Evolutionary conservation across 2,888 invertebrate genomes (phyloP).

Genomic region (Aleiodes alternator): DNA sequence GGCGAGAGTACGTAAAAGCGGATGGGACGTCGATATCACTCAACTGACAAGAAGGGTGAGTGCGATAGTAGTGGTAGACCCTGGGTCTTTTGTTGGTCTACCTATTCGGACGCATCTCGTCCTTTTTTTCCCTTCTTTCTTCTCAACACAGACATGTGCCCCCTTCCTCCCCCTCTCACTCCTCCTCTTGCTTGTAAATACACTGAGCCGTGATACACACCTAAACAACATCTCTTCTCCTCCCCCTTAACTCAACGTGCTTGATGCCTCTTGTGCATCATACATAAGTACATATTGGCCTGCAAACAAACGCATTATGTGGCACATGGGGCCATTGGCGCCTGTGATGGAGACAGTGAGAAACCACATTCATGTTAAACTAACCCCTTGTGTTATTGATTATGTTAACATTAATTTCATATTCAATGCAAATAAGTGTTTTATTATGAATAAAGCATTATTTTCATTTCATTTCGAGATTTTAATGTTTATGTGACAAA

Average conservation of each 20-base stretch:
- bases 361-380: background rate
- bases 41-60: constrained; percentile 48
- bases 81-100: constrained; percentile 48
- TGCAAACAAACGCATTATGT: constrained; percentile 39
- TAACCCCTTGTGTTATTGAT: background rate
- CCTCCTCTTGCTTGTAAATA: constrained; percentile 34
- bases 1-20: constrained; percentile 61
- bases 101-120: constrained; percentile 43
- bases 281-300: constrained; percentile 46
- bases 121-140: background rate
- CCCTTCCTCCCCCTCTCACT: background rate
- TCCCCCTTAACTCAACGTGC: constrained; percentile 3
- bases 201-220: constrained; percentile 18
- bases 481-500: too few species aligned
- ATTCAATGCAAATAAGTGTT: too few species aligned
- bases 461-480: too few species aligned
- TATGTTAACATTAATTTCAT: background rate
- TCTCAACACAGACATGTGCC: background rate
- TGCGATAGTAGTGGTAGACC: constrained; percentile 9
- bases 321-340: background rate
- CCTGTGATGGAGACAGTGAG: constrained; percentile 3
- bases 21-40: constrained; percentile 61
- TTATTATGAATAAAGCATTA: too few species aligned
- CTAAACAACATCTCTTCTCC: constrained; percentile 27
- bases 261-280: constrained; percentile 38